A percentile compares a stretch with the other conserved stretches of the same genome.
phyloP scores from a whole-genome alignment of 2,797 vertebrate species.

The Sebastes vulpes region DNA sequence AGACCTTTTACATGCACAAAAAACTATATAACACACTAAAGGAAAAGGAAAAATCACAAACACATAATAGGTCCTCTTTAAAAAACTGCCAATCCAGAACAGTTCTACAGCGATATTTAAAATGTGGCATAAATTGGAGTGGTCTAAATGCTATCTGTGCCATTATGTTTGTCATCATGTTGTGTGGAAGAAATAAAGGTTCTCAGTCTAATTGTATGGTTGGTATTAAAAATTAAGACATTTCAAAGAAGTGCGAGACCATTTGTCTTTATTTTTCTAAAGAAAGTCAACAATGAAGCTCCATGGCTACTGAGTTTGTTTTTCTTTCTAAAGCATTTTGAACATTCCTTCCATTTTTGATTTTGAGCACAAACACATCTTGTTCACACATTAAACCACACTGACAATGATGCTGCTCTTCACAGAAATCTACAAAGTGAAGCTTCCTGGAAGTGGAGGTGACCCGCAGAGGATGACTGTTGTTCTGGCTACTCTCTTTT shows the following conservation, averaged over 20 bases:
- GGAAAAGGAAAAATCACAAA: background rate
- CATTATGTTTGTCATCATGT: background rate
- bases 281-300: background rate
- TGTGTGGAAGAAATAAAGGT: background rate
- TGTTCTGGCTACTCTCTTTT: background rate
- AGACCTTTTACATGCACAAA: background rate
- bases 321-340: background rate
- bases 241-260: background rate
- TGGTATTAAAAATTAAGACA: background rate
- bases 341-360: constrained; percentile 8
- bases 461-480: background rate
- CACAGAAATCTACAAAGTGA: background rate
- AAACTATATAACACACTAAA: background rate
- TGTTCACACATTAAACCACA: constrained; percentile 15
- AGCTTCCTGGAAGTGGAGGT: background rate
- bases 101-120: background rate
- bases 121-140: background rate
- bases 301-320: background rate
- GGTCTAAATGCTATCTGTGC: background rate
- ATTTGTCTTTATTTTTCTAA: constrained; percentile 4
- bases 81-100: background rate
- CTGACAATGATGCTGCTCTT: background rate
- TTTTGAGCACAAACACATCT: constrained; percentile 21
- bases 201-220: background rate
- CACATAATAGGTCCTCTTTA: background rate